Evolutionary conservation across 2,888 invertebrate genomes (phyloP), one percentile per base, ranked within the genome.

Genomic region (Prenolepis imparis): DNA sequence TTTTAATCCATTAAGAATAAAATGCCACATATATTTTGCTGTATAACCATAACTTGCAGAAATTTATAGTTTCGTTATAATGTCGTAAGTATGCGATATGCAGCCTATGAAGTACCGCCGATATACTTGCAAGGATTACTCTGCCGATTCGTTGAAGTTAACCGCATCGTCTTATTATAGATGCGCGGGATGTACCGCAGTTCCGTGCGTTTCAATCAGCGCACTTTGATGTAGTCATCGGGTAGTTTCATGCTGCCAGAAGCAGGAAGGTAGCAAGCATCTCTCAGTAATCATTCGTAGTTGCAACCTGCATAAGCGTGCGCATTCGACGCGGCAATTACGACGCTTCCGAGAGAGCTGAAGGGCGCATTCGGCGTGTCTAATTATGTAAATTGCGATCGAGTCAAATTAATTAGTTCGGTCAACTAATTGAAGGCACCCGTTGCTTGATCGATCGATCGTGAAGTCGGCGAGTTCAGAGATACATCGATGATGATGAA

Each of bases 401-500:
- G 82, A 84, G 86, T 70, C 80, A 87, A 90, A 91, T 91, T 90
- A 91, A 91, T 91, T 91, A 87, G 85, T 80, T 83, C 52, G 82
- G 82, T 72, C 77, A 87, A 90, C 88, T 91, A 91, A 91, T 91
- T 87, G 88, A 86, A 90, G 88, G 85, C 83, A 87, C 86, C 90
- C 80, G 90, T 85, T 86, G 91, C 85, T 89, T 90, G 91, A 91
- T 91, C 90, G 87, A 91, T 91, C 86, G 87, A 91, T 91, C 87
- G 84, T 67, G 28, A 81, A 83, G 85, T 83, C 88, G 87, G 82
- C 82, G 70, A 68, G 83, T 73, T 44, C 59, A 59, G 36, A 68
- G 78, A 72, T 39, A 12, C 39, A 67, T 67, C n/a, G 57, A 28
- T 28, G 57, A 28, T 12, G 63, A 21, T 15, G 61, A 81, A 63